phyloP scores from a whole-genome alignment of 2,888 invertebrate species.

The Andrena dorsata region DNA sequence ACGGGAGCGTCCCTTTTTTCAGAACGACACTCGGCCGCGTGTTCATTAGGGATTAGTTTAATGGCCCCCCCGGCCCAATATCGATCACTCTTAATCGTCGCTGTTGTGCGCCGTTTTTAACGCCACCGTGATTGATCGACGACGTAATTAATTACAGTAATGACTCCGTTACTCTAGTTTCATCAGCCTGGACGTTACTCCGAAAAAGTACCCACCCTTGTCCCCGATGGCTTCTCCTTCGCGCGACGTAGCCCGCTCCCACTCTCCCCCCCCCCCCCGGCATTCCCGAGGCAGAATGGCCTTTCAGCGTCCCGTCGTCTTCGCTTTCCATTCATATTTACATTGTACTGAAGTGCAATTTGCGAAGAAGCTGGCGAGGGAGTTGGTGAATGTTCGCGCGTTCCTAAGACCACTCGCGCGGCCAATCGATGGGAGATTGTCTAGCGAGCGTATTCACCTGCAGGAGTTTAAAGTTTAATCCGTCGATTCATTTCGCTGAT shows the following conservation, averaged over 20 bases:
- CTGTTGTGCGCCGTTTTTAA: slow-evolving; percentile 47
- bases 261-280: not conserved
- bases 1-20: not conserved
- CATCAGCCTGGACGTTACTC: slow-evolving; percentile 8
- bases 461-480: not conserved
- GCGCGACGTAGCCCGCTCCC: not conserved
- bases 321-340: not conserved
- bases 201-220: slow-evolving; percentile 9
- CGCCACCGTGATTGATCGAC: slow-evolving; percentile 58
- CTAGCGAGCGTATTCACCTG: too few species aligned
- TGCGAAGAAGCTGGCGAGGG: too few species aligned
- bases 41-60: slow-evolving; percentile 48
- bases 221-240: not conserved
- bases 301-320: not conserved
- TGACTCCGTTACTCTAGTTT: slow-evolving; percentile 41
- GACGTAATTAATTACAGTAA: slow-evolving; percentile 59
- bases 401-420: too few species aligned
- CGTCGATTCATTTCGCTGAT: not conserved
- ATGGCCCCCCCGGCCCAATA: slow-evolving; percentile 16
- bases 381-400: too few species aligned
- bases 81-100: slow-evolving; percentile 56
- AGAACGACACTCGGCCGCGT: not conserved
- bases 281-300: not conserved
- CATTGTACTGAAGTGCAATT: too few species aligned
- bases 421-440: too few species aligned